Percentiles rank a stretch among this genome's conserved stretches.
Evolutionary conservation across 2,888 invertebrate species (phyloP).

Genomic region (Heteromyza rotundicornis): DNA sequence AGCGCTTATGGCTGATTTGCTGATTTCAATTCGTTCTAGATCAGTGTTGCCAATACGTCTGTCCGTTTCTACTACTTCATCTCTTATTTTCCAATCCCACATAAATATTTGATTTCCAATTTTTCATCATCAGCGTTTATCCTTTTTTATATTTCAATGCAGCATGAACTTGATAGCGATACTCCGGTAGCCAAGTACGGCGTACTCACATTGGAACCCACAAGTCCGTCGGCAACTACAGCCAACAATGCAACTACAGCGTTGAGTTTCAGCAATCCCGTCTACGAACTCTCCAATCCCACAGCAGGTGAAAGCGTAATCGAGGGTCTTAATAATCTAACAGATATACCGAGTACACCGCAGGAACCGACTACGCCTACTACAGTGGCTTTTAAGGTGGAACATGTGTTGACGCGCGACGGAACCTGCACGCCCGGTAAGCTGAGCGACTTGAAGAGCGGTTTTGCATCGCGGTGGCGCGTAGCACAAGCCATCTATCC

Average conservation of each 20-base stretch:
- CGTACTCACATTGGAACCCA: constrained; percentile 77
- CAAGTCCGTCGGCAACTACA: constrained; percentile 68
- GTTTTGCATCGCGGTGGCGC: constrained; percentile 71
- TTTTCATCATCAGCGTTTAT: not conserved
- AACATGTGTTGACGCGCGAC: constrained; percentile 60
- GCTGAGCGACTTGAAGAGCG: constrained; percentile 56
- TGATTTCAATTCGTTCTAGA: no score
- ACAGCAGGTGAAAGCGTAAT: constrained; percentile 65
- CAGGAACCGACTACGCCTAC: constrained; percentile 55
- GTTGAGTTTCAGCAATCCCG: constrained; percentile 82
- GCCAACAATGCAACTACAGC: constrained; percentile 65
- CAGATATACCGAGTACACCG: constrained; percentile 57
- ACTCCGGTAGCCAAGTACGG: constrained; percentile 71
- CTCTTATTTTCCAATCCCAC: constrained; percentile 1
- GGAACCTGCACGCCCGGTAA: constrained; percentile 55
- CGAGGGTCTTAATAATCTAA: constrained; percentile 57
- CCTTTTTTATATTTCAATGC: constrained; percentile 32
- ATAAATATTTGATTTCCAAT: not conserved
- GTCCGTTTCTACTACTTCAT: constrained; percentile 20
- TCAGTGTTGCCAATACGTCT: no score
- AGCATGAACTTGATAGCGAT: constrained; percentile 70
- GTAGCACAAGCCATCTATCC: constrained; percentile 86
- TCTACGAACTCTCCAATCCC: constrained; percentile 77
- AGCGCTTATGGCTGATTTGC: no score
- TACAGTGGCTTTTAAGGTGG: constrained; percentile 62